Evolutionary conservation across 1,140 invertebrate genomes (phyloP).

Genomic region (Panulirus ornatus): DNA sequence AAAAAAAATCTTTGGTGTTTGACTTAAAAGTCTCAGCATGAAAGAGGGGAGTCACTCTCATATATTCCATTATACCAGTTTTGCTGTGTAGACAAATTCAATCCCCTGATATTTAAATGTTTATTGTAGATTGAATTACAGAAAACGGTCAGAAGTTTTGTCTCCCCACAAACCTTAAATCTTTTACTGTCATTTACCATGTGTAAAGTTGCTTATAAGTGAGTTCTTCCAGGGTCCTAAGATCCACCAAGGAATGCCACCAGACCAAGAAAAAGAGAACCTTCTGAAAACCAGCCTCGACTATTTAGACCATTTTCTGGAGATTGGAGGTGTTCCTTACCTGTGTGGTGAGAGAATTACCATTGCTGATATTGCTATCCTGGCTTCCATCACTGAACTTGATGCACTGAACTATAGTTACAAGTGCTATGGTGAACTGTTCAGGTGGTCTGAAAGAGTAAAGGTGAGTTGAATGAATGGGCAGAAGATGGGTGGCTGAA

Average conservation of each 20-base stretch:
- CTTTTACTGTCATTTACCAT: no score
- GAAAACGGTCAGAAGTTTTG: no score
- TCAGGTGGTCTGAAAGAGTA: conserved; percentile 76
- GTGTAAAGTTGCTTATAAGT: no score
- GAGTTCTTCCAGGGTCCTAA: conserved; percentile 61
- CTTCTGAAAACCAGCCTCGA: conserved; percentile 77
- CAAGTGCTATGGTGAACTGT: conserved; percentile 77
- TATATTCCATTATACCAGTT: no score
- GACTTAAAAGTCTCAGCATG: no score
- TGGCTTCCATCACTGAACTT: conserved; percentile 77
- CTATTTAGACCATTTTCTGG: conserved; percentile 76
- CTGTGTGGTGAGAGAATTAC: conserved; percentile 77
- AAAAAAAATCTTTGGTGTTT: no score
- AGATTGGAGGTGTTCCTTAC: conserved; percentile 74
- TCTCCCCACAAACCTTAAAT: no score
- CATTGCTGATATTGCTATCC: conserved; percentile 77
- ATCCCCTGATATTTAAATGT: no score
- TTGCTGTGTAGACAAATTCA: no score
- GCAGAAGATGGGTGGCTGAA: background rate
- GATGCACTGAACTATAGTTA: conserved; percentile 76
- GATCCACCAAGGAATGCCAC: conserved; percentile 69
- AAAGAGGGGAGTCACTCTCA: no score
- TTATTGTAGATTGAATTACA: no score
- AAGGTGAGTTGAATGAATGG: conserved; percentile 66
- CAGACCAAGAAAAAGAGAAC: conserved; percentile 77